A percentile compares a stretch with the other conserved stretches of the same genome.
Evolutionary conservation across 2,113 vertebrate species (phyloP).

Genomic region (Oenanthe oenanthe): DNA sequence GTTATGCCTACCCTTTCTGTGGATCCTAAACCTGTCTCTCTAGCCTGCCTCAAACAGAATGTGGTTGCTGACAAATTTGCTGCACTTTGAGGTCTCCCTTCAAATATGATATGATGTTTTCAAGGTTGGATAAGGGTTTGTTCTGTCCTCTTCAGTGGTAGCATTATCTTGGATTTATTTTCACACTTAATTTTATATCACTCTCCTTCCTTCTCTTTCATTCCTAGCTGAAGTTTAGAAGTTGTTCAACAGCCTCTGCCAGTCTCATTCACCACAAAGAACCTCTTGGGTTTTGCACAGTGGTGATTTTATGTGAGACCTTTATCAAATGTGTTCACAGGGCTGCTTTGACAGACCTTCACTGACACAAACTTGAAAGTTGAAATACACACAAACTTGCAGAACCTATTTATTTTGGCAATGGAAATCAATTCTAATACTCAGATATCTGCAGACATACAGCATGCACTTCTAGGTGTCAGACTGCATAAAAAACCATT

Average conservation of each 20-base stretch:
- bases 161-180: background rate
- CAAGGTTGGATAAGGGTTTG: background rate
- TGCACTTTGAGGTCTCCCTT: background rate
- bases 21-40: background rate
- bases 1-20: background rate
- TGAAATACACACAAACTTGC: background rate
- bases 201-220: background rate
- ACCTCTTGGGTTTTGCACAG: background rate
- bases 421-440: background rate
- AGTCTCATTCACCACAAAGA: background rate
- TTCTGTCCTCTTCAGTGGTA: background rate
- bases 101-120: background rate
- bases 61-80: background rate
- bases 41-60: background rate
- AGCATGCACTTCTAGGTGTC: background rate
- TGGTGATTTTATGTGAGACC: background rate
- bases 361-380: background rate
- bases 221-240: background rate
- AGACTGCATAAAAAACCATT: background rate
- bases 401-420: background rate
- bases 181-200: background rate
- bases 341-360: background rate
- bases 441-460: background rate
- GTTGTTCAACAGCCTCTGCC: background rate
- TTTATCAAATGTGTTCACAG: background rate